Percentiles rank a stretch among this genome's conserved stretches.
Conservation (phyloP, 1,140 invertebrate genomes). For the Polypedilum vanderplanki region DNA sequence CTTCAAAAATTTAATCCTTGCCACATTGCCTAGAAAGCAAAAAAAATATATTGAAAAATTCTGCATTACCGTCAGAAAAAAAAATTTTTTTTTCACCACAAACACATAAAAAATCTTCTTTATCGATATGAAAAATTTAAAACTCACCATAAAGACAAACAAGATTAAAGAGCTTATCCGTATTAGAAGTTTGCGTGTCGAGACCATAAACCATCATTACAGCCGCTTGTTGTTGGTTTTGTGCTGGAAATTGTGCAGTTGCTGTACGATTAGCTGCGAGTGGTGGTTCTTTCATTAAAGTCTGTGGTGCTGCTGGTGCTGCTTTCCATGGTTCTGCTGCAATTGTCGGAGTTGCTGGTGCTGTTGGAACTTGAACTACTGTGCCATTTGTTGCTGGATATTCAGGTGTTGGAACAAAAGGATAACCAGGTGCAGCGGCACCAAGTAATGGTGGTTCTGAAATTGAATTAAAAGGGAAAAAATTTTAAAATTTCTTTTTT, state of each 20-base stretch:
- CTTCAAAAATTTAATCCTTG: conserved; percentile 95
- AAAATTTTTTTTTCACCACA: conserved; percentile 29
- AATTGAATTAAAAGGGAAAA: background rate
- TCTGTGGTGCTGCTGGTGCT: conserved; percentile 41
- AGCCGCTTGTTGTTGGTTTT: conserved; percentile 54
- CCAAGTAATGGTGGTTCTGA: conserved; percentile 43
- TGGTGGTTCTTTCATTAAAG: conserved; percentile 44
- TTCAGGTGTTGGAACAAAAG: conserved; percentile 42
- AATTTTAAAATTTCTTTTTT: background rate
- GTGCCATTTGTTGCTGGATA: conserved; percentile 37
- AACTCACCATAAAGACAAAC: conserved; percentile 95
- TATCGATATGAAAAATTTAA: conserved; percentile 38
- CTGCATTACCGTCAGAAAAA: too few species aligned
- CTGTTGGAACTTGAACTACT: background rate
- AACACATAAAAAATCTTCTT: conserved; percentile 35
- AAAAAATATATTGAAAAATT: conserved; percentile 29
- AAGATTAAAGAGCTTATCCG: conserved; percentile 95
- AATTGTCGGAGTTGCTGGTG: conserved; percentile 34
- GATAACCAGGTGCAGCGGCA: conserved; percentile 39
- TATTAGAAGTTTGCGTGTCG: conserved; percentile 86
- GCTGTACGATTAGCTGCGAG: conserved; percentile 42
- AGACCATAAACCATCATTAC: conserved; percentile 99
- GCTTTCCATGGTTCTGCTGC: conserved; percentile 41
- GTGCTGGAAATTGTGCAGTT: conserved; percentile 41
- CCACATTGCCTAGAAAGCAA: conserved; percentile 35